Conservation (phyloP, 1,140 invertebrate genomes). For the Glossosoma conforme region DNA sequence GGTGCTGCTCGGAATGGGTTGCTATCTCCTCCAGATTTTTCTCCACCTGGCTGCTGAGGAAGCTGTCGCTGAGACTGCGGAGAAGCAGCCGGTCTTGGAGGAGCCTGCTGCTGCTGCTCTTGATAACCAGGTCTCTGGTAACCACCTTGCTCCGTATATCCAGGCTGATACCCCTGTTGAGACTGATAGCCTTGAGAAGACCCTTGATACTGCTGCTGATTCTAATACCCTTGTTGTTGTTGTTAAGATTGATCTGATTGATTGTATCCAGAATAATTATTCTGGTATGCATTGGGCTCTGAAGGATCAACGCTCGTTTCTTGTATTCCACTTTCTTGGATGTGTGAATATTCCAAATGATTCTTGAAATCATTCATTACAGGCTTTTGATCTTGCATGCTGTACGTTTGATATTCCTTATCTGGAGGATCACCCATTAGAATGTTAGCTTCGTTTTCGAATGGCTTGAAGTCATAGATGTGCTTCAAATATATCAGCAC, state of each 20-base stretch:
- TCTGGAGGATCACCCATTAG: constrained; percentile 85
- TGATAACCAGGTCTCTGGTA: constrained; percentile 45
- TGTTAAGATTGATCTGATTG: constrained; percentile 39
- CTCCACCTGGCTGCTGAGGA: constrained; percentile 37
- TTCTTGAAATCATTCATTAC: constrained; percentile 73
- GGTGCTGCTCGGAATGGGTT: constrained; percentile 52
- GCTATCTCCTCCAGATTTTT: constrained; percentile 47
- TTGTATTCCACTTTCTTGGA: constrained; percentile 51
- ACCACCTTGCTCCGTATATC: constrained; percentile 33
- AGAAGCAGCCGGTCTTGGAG: constrained; percentile 37
- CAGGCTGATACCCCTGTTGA: too few relatives aligned
- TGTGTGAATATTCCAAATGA: constrained; percentile 65
- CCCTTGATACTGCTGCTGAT: too few relatives aligned
- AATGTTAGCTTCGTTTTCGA: constrained; percentile 88
- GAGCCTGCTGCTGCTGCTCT: constrained; percentile 41
- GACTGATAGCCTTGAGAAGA: too few relatives aligned
- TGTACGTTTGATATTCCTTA: constrained; percentile 92
- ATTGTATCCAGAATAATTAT: constrained; percentile 33
- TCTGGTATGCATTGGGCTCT: constrained; percentile 33
- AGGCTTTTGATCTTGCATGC: constrained; percentile 78
- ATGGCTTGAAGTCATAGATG: constrained; percentile 95
- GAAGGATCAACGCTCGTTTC: constrained; percentile 64
- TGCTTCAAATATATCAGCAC: constrained; percentile 82
- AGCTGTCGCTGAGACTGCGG: constrained; percentile 37
- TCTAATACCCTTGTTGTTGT: constrained; percentile 44